Conservation (phyloP, 2,797 vertebrate genomes). For the Mionectes olivaceus region DNA sequence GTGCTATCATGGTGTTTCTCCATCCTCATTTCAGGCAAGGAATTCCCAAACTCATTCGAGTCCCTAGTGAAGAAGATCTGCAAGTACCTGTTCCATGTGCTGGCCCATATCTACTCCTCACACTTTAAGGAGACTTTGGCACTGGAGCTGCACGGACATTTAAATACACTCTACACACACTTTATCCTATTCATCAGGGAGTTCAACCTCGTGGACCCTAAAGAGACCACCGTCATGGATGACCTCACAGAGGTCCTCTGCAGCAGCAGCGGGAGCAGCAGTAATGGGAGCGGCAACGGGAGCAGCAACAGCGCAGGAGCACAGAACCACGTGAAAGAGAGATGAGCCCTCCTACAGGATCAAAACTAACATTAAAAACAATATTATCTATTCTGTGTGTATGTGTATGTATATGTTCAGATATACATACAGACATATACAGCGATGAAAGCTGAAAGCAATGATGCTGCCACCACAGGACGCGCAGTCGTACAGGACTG, state of each 20-base stretch:
- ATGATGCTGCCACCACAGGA: constrained; percentile 66
- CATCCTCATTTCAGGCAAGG: constrained; percentile 85
- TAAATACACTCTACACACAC: constrained; percentile 97
- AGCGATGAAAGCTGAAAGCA: constrained; percentile 52
- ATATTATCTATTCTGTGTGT: constrained; percentile 43
- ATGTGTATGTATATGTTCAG: constrained; percentile 63
- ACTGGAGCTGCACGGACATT: constrained; percentile 96
- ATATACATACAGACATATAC: constrained; percentile 60
- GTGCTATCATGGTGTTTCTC: not conserved
- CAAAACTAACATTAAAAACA: constrained; percentile 61
- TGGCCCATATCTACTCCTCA: constrained; percentile 98
- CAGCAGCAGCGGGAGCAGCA: constrained; percentile 76
- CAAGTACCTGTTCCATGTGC: constrained; percentile 94
- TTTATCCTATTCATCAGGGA: constrained; percentile 98
- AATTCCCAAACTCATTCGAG: constrained; percentile 97
- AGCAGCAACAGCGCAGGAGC: constrained; percentile 79
- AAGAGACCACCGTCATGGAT: constrained; percentile 98
- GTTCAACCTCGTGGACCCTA: constrained; percentile 98
- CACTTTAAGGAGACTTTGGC: constrained; percentile 98
- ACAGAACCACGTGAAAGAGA: constrained; percentile 98
- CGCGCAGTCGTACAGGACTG: constrained; percentile 39
- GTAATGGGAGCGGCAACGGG: constrained; percentile 76
- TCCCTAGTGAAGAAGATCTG: constrained; percentile 98
- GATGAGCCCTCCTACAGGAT: constrained; percentile 85
- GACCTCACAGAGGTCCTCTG: constrained; percentile 98